Percentiles rank a stretch among this genome's conserved stretches.
These are phyloP conservation scores for Scylla paramamosain DNA, from an alignment of 1,140 invertebrate genomes.

Conservation along the genomic window DNA sequence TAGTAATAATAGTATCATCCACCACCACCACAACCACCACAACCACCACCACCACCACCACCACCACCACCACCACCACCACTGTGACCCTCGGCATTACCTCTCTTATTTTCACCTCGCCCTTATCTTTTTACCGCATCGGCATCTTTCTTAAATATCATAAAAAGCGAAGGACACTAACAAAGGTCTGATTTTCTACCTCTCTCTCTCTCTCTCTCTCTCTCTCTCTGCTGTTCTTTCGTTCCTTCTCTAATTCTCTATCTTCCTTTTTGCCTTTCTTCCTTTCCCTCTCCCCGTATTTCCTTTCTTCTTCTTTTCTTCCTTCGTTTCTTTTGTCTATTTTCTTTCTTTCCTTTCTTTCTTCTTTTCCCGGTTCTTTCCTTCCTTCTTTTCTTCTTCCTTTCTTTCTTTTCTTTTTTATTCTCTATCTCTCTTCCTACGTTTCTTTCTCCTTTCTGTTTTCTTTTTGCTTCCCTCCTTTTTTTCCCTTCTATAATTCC, in stretches of 20 bases:
- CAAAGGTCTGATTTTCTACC: too few species aligned
- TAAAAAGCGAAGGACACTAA: neutral
- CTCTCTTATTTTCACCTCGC: too few species aligned
- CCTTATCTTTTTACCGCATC: neutral
- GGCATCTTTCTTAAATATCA: neutral
- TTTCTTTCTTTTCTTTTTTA: neutral
- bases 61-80: too few species aligned
- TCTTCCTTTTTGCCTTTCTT: neutral
- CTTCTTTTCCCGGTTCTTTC: neutral
- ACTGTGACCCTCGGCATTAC: too few species aligned
- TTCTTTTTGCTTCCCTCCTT: neutral
- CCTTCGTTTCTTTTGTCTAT: neutral
- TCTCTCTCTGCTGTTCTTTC: neutral
- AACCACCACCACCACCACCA: too few species aligned
- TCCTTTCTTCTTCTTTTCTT: too few species aligned
- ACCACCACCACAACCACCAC: too few species aligned
- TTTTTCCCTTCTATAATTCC: neutral
- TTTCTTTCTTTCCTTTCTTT: neutral
- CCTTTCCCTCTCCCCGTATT: neutral
- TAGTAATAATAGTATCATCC: too few species aligned
- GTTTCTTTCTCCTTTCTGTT: neutral
- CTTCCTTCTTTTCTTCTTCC: neutral
- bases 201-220: neutral
- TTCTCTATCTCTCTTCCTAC: neutral
- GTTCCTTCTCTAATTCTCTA: neutral